Evolutionary conservation across 1,140 invertebrate species (phyloP).

Genomic region (Drosophila funebris): DNA sequence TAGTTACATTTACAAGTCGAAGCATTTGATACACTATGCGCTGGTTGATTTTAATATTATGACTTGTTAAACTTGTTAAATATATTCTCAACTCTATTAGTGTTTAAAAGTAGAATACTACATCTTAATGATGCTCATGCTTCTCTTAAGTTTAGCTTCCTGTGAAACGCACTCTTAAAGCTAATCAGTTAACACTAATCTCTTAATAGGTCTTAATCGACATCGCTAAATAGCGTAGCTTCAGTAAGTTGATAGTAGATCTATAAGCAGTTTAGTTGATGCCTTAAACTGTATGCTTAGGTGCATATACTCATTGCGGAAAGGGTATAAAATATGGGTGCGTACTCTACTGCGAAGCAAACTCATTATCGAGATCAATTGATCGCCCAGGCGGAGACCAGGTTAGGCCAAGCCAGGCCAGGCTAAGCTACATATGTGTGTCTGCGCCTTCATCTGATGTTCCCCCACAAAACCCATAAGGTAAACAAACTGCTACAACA

Average conservation of each 20-base stretch:
- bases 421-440: conserved; percentile 38
- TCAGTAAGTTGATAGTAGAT: no score
- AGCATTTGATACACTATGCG: background rate
- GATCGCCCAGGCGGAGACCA: conserved; percentile 65
- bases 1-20: background rate
- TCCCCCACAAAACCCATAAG: conserved; percentile 11
- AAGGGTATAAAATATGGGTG: conserved; percentile 68
- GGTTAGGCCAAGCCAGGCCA: conserved; percentile 13
- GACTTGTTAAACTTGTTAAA: no score
- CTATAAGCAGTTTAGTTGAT: background rate
- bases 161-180: no score
- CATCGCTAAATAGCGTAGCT: no score
- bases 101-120: no score
- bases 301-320: background rate
- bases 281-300: background rate
- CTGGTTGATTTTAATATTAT: background rate
- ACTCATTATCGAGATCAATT: conserved; percentile 83
- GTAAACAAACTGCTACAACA: conserved; percentile 32
- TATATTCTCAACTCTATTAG: no score
- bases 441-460: background rate
- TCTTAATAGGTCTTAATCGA: no score
- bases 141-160: no score
- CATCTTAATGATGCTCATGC: no score
- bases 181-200: no score
- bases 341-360: conserved; percentile 61